A percentile compares a stretch with the other conserved stretches of the same genome.
Evolutionary conservation across 1,140 invertebrate genomes (phyloP).

Genomic region (Drosophila equinoxialis): DNA sequence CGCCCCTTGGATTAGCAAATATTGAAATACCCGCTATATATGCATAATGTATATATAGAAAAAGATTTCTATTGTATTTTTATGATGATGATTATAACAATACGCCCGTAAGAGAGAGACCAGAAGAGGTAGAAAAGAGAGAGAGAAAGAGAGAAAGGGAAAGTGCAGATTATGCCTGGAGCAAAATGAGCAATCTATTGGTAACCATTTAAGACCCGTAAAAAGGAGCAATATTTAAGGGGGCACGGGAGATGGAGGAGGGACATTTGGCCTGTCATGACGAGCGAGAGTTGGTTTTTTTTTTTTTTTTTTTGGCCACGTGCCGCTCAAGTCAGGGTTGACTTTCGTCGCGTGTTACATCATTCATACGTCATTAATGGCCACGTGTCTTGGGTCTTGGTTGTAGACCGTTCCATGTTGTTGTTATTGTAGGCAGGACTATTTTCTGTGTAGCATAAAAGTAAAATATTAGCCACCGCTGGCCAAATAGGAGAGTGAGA

Average conservation of each 20-base stretch:
- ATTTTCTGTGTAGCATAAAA: slow-evolving; percentile 62
- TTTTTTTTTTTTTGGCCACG: slow-evolving; percentile 54
- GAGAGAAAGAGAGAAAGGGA: slow-evolving; percentile 4
- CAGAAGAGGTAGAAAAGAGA: slow-evolving; percentile 33
- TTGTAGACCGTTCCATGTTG: slow-evolving; percentile 24
- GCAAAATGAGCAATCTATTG: slow-evolving; percentile 65
- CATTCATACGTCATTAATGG: slow-evolving; percentile 83
- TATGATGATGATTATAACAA: slow-evolving; percentile 64
- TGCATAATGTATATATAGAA: slow-evolving; percentile 4
- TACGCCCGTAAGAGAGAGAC: slow-evolving; percentile 50
- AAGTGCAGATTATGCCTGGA: slow-evolving; percentile 44
- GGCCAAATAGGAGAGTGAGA: slow-evolving; percentile 24
- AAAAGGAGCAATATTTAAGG: slow-evolving; percentile 36
- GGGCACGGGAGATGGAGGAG: slow-evolving; percentile 36
- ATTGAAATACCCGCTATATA: slow-evolving; percentile 32
- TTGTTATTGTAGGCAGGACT: slow-evolving; percentile 75
- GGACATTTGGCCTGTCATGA: slow-evolving; percentile 58
- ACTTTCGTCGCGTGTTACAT: slow-evolving; percentile 82
- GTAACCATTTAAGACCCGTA: slow-evolving; percentile 66
- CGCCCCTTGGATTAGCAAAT: slow-evolving; percentile 74
- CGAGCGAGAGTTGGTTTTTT: slow-evolving; percentile 39
- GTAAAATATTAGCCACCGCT: slow-evolving; percentile 62
- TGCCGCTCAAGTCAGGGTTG: slow-evolving; percentile 53
- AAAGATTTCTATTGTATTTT: slow-evolving; percentile 56
- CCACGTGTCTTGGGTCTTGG: slow-evolving; percentile 65